Evolutionary conservation across 2,113 vertebrate genomes (phyloP).

Genomic region (Engraulis encrasicolus): DNA sequence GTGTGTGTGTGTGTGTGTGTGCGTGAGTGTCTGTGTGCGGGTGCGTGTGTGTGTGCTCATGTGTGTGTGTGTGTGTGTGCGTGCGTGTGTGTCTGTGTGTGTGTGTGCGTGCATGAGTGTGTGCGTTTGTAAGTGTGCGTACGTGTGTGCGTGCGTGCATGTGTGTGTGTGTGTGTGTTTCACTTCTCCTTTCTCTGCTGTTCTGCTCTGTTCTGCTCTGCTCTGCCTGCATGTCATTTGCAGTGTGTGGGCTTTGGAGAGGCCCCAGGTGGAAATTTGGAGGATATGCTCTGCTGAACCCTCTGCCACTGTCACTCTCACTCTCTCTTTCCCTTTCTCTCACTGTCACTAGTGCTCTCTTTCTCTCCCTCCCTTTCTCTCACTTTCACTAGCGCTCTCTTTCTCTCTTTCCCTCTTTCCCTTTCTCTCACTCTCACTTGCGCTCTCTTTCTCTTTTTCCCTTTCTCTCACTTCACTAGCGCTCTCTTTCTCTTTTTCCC

Average conservation of each 20-base stretch:
- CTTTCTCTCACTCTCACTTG: too few species aligned
- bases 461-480: too few species aligned
- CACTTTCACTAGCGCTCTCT: background rate
- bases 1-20: background rate
- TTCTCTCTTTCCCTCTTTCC: background rate
- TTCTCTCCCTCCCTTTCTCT: background rate
- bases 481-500: background rate
- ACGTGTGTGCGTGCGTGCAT: background rate
- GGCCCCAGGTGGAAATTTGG: constrained; percentile 1
- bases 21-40: background rate
- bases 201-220: too few species aligned
- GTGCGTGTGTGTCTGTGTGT: background rate
- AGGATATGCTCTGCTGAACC: background rate
- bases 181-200: background rate
- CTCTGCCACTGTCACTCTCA: background rate
- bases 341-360: background rate
- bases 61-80: background rate
- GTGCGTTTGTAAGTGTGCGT: too few species aligned
- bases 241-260: background rate
- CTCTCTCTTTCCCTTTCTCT: background rate
- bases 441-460: too few species aligned
- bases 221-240: too few species aligned
- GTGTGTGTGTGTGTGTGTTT: background rate
- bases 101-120: background rate
- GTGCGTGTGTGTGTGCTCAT: too few species aligned